Evolutionary conservation across 2,888 invertebrate genomes (phyloP).

Genomic region (Candidula unifasciata): DNA sequence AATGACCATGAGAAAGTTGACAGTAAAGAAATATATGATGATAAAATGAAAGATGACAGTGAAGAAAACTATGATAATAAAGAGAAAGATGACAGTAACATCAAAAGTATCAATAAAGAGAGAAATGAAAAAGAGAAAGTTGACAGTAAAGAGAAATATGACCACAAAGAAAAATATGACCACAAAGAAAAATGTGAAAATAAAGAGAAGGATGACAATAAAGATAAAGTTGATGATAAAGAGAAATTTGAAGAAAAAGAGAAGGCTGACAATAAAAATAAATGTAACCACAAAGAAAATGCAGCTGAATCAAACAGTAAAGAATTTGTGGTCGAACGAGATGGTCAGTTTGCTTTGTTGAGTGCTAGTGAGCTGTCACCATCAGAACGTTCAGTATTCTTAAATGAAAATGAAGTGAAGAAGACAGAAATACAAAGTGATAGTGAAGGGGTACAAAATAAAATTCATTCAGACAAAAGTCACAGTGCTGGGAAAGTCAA

Average conservation of each 20-base stretch:
- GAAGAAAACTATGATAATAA: too few species aligned
- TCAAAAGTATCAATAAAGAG: too few species aligned
- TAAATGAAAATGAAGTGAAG: conserved; percentile 26
- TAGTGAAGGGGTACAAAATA: conserved; percentile 13
- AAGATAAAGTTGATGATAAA: conserved; percentile 11
- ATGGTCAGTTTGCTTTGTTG: conserved; percentile 74
- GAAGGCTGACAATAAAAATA: conserved; percentile 8
- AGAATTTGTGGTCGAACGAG: conserved; percentile 73
- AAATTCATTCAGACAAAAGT: conserved; percentile 4
- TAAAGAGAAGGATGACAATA: background rate
- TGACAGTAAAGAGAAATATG: too few species aligned
- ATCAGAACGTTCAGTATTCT: conserved; percentile 54
- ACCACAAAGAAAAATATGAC: too few species aligned
- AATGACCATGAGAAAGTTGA: too few species aligned
- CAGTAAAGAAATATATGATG: too few species aligned
- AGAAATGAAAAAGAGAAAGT: too few species aligned
- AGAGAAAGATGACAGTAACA: too few species aligned
- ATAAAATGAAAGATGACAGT: too few species aligned
- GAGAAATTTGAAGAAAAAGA: conserved; percentile 11
- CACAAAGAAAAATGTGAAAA: too few species aligned
- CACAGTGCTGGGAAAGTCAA: conserved; percentile 23
- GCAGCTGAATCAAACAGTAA: conserved; percentile 57
- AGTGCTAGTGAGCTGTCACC: conserved; percentile 71
- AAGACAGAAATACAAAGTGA: conserved; percentile 28
- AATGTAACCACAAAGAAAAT: conserved; percentile 34